Conservation (phyloP, 64 coral and sea anemone genomes). For the Platygyra sinensis region DNA sequence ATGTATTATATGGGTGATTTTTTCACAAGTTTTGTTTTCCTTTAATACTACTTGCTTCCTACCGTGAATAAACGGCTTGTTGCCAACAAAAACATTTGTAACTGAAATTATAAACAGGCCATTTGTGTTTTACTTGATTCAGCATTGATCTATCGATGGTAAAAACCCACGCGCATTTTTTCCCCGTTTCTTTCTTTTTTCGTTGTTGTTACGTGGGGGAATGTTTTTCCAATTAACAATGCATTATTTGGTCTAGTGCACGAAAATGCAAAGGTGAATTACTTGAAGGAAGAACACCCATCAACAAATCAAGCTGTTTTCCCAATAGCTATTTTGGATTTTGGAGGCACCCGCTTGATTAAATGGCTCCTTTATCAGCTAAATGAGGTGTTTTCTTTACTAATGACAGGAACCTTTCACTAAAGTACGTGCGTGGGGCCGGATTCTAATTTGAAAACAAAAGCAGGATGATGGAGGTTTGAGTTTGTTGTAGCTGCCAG, state of each 20-base stretch:
- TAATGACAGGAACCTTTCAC: background rate
- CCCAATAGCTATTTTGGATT: background rate
- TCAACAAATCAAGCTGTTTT: background rate
- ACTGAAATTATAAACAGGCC: background rate
- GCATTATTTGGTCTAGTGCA: background rate
- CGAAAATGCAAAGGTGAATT: background rate
- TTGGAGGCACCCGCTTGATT: background rate
- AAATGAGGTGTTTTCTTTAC: background rate
- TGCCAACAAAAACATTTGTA: background rate
- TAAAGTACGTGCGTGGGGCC: no score
- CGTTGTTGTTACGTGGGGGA: background rate
- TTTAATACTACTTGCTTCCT: background rate
- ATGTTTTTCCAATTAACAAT: background rate
- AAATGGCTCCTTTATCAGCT: background rate
- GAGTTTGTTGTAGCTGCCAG: no score
- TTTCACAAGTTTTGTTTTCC: background rate
- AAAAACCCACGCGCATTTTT: background rate
- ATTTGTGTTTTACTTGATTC: background rate
- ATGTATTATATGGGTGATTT: background rate
- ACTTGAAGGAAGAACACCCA: background rate
- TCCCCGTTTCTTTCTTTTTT: background rate
- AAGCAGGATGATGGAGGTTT: no score
- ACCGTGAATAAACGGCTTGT: background rate
- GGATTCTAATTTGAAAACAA: no score
- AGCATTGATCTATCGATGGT: background rate